phyloP scores from a whole-genome alignment of 2,797 vertebrate genomes.

The Silurus aristotelis region DNA sequence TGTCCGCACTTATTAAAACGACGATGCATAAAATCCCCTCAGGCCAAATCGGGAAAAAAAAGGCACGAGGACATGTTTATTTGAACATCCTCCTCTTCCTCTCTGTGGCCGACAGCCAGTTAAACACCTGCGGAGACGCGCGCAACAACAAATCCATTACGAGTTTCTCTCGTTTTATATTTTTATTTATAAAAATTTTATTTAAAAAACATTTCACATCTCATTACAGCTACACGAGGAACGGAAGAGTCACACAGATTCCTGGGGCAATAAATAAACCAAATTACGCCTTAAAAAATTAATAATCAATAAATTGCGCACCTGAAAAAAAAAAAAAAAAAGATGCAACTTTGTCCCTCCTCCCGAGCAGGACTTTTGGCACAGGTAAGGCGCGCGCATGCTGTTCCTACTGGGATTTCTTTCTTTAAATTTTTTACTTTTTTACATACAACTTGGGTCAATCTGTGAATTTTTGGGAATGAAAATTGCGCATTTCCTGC shows the following conservation, averaged over 20 bases:
- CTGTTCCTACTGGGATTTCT: not conserved
- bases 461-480: too few relatives aligned
- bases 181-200: too few relatives aligned
- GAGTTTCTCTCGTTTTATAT: not conserved
- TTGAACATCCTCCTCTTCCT: slow-evolving; percentile 25
- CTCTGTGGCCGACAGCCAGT: slow-evolving; percentile 38
- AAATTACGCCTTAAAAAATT: not conserved
- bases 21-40: slow-evolving; percentile 72
- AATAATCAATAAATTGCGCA: not conserved
- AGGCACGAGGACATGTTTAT: slow-evolving; percentile 53
- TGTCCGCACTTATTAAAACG: slow-evolving; percentile 74
- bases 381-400: slow-evolving; percentile 5
- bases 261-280: not conserved
- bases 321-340: not conserved
- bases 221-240: not conserved
- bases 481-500: too few relatives aligned
- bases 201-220: not conserved
- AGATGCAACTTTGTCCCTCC: not conserved
- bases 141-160: slow-evolving; percentile 40
- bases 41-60: slow-evolving; percentile 62
- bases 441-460: too few relatives aligned
- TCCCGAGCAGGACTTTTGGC: not conserved
- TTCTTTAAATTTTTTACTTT: too few relatives aligned
- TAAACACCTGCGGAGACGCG: slow-evolving; percentile 57
- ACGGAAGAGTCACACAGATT: not conserved